phyloP scores from a whole-genome alignment of 2,888 invertebrate genomes.

The Nomada flava region DNA sequence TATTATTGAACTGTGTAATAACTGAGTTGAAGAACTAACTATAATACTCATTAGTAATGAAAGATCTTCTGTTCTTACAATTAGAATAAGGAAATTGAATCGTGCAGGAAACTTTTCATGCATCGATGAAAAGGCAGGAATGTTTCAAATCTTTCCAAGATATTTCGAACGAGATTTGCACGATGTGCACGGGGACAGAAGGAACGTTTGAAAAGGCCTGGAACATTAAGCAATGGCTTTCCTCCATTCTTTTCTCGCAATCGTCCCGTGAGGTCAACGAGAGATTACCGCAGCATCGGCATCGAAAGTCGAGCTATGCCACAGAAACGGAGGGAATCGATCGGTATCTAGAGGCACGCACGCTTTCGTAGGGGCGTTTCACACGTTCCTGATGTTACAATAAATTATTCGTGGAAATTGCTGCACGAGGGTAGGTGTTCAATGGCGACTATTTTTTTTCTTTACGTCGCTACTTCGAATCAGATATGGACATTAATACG shows the following conservation, averaged over 20 bases:
- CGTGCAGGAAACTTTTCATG: neutral
- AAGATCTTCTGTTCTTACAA: too few relatives aligned
- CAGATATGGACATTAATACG: conserved; percentile 6
- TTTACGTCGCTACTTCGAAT: neutral
- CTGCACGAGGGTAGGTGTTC: neutral
- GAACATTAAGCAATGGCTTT: conserved; percentile 45
- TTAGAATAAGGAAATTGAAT: too few relatives aligned
- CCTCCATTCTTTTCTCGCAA: conserved; percentile 37
- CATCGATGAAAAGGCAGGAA: neutral
- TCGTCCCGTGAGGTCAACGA: conserved; percentile 44
- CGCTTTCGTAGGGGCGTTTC: neutral
- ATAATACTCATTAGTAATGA: too few relatives aligned
- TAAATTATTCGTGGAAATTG: conserved; percentile 37
- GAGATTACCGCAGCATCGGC: conserved; percentile 48
- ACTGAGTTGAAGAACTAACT: too few relatives aligned
- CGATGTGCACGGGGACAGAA: neutral
- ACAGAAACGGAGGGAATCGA: conserved; percentile 32
- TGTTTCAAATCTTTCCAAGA: neutral
- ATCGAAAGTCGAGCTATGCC: conserved; percentile 43
- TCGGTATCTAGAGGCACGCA: conserved; percentile 30
- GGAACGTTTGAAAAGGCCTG: conserved; percentile 24
- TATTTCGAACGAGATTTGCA: conserved; percentile 16
- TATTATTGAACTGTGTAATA: too few relatives aligned
- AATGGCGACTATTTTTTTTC: neutral
- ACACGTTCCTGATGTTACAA: neutral